Conservation (phyloP, 2,797 vertebrate genomes). For the Perodicticus potto region DNA sequence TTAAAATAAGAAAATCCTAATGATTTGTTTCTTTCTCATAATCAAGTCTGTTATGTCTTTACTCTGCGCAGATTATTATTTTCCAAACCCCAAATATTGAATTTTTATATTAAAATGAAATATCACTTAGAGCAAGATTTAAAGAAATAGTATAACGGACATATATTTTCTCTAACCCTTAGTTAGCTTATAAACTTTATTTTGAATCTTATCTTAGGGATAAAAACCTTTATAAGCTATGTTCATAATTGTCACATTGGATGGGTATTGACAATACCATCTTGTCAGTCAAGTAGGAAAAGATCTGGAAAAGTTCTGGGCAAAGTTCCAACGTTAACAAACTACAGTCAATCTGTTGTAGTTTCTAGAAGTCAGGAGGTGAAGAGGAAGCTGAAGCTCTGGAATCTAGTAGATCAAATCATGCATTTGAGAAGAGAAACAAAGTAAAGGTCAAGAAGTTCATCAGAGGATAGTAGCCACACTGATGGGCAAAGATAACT, state of each 20-base stretch:
- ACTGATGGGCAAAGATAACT: background rate
- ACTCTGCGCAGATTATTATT: background rate
- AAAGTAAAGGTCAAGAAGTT: background rate
- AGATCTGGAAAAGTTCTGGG: slow-evolving; percentile 2
- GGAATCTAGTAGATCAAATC: background rate
- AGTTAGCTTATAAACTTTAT: background rate
- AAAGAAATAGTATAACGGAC: background rate
- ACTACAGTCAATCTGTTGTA: background rate
- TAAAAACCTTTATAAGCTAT: background rate
- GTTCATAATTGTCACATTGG: background rate
- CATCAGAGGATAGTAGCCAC: background rate
- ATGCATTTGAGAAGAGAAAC: background rate
- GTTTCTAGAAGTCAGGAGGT: background rate
- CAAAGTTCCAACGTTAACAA: slow-evolving; percentile 20
- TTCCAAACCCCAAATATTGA: background rate
- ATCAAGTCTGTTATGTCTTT: background rate
- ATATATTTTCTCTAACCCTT: background rate
- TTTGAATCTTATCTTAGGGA: slow-evolving; percentile 43
- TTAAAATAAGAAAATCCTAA: background rate
- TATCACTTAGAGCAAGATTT: background rate
- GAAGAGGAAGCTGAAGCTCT: background rate
- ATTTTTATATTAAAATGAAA: background rate
- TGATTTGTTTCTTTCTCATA: background rate
- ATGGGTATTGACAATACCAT: background rate
- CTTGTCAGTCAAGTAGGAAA: background rate